These are phyloP conservation scores for Saccopteryx bilineata DNA, from an alignment of 2,113 vertebrate genomes.

Conservation along the genomic window DNA sequence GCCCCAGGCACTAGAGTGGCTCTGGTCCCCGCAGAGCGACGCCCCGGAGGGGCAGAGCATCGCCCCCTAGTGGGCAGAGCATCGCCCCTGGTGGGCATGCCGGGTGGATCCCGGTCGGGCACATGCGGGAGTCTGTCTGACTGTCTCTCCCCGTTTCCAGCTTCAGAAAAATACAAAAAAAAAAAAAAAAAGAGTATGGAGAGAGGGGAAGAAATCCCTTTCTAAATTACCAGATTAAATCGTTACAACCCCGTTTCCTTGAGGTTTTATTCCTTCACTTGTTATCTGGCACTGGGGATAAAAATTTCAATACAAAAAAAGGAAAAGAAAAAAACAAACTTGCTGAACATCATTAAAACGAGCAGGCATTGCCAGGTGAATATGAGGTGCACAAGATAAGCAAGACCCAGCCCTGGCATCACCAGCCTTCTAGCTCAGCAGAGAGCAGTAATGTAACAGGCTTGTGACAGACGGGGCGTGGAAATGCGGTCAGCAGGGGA, in stretches of 20 bases:
- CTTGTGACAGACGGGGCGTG: background rate
- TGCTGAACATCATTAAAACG: background rate
- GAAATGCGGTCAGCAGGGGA: too few species aligned
- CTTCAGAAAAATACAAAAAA: too few species aligned
- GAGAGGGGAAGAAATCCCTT: background rate
- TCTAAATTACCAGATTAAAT: slow-evolving; percentile 40
- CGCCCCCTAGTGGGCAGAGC: too few species aligned
- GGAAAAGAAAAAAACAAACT: background rate
- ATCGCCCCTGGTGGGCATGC: too few species aligned
- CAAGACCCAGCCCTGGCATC: background rate
- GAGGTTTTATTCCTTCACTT: background rate
- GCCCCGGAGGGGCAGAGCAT: too few species aligned
- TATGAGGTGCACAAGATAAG: background rate
- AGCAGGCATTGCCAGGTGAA: background rate
- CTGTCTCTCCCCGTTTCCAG: too few species aligned
- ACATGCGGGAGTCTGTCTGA: too few species aligned
- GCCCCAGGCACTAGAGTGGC: too few species aligned
- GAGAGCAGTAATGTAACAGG: background rate
- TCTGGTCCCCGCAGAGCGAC: too few species aligned
- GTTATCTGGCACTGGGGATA: background rate
- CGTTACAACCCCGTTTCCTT: background rate
- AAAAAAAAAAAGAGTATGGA: background rate
- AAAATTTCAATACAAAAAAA: background rate
- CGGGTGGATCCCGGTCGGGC: too few species aligned
- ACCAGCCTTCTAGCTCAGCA: background rate